phyloP scores from a whole-genome alignment of 1,140 invertebrate species.

The Diorhabda elongata region DNA sequence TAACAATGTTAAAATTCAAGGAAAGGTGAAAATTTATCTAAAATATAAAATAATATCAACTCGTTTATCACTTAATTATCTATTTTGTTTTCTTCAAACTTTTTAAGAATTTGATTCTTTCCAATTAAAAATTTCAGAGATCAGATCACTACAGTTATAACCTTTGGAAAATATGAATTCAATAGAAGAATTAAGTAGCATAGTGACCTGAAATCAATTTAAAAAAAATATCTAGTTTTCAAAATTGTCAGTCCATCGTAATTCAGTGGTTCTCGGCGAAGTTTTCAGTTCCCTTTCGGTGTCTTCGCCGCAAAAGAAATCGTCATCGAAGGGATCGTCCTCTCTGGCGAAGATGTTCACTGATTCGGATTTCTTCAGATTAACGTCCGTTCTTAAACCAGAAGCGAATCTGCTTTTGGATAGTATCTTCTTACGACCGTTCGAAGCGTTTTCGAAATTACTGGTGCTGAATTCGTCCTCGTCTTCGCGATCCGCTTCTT shows the following conservation, averaged over 20 bases:
- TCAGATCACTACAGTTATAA: neutral
- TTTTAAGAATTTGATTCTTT: neutral
- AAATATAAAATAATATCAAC: conserved; percentile 25
- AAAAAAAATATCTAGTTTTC: conserved; percentile 21
- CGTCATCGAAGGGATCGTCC: conserved; percentile 81
- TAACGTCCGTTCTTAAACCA: conserved; percentile 28
- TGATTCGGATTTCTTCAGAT: conserved; percentile 74
- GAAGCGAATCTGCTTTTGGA: conserved; percentile 30
- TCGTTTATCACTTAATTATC: conserved; percentile 15
- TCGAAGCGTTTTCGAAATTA: conserved; percentile 24
- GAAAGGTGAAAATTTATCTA: conserved; percentile 15
- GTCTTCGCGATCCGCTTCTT: conserved; percentile 33
- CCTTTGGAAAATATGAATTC: no score
- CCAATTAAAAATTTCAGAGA: neutral
- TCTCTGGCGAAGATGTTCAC: conserved; percentile 79
- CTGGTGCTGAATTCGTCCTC: conserved; percentile 30
- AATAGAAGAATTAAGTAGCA: neutral
- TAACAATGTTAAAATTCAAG: conserved; percentile 21
- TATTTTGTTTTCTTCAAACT: conserved; percentile 10
- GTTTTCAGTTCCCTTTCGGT: conserved; percentile 3
- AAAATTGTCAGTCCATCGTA: conserved; percentile 42
- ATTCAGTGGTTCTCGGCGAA: conserved; percentile 31
- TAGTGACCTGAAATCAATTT: neutral
- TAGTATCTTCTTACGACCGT: conserved; percentile 22
- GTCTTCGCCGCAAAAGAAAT: conserved; percentile 64